Percentiles rank a stretch among this genome's conserved stretches.
phyloP scores from a whole-genome alignment of 2,888 invertebrate genomes.

The Trichopria drosophilae region DNA sequence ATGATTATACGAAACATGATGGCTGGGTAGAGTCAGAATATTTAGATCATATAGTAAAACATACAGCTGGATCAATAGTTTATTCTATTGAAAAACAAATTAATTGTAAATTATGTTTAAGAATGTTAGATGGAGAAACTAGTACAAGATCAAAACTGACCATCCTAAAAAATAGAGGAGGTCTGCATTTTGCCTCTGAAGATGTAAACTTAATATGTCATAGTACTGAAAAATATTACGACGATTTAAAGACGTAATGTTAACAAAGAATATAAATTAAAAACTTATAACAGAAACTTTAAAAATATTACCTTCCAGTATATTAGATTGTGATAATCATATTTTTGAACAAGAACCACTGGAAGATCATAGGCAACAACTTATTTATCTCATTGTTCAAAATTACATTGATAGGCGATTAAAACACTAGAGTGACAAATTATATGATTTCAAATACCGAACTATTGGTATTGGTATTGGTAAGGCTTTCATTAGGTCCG shows the following conservation, averaged over 20 bases:
- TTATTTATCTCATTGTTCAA: conserved; percentile 12
- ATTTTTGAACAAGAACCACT: conserved; percentile 12
- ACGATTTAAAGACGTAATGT: background rate
- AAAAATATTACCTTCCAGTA: conserved; percentile 13
- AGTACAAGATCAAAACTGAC: conserved; percentile 12
- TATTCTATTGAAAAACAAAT: conserved; percentile 15
- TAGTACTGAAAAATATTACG: conserved; percentile 12
- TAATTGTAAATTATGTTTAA: conserved; percentile 18
- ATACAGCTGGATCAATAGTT: conserved; percentile 20
- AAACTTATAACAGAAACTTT: conserved; percentile 16
- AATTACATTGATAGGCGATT: conserved; percentile 6
- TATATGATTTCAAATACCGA: too few species aligned
- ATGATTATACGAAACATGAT: conserved; percentile 11
- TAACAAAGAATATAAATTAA: conserved; percentile 5
- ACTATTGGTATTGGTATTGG: too few species aligned
- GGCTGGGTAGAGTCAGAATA: conserved; percentile 17
- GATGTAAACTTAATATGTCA: conserved; percentile 15
- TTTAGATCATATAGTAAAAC: conserved; percentile 16
- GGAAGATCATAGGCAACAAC: conserved; percentile 14
- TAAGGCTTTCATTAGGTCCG: too few species aligned
- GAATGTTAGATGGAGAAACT: conserved; percentile 5
- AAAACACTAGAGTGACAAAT: too few species aligned
- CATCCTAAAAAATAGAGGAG: conserved; percentile 20
- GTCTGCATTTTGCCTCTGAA: conserved; percentile 21
- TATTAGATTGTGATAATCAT: conserved; percentile 15